These are phyloP conservation scores for Drosophila nr. perissopoda DNA, from an alignment of 2,888 invertebrate genomes.

Conservation along the genomic window DNA sequence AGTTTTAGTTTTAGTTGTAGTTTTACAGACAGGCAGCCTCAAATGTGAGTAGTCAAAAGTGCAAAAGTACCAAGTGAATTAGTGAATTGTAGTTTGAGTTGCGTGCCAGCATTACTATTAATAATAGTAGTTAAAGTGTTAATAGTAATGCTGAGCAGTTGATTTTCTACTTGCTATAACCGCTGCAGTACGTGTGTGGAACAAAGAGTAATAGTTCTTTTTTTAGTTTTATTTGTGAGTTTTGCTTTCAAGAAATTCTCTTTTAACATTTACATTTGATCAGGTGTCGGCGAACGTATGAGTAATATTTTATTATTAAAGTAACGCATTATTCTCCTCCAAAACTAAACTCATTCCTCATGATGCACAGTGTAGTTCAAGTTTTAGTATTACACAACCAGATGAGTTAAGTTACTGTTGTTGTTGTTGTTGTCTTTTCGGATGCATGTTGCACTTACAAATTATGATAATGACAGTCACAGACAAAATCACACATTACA, in stretches of 20 bases:
- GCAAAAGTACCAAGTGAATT: conserved; percentile 38
- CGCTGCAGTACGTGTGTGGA: conserved; percentile 57
- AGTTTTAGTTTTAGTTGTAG: conserved; percentile 10
- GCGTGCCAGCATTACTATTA: conserved; percentile 31
- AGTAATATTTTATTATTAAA: conserved; percentile 46
- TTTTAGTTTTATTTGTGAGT: conserved; percentile 13
- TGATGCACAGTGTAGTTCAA: conserved; percentile 23
- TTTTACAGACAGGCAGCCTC: conserved; percentile 47
- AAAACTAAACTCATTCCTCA: conserved; percentile 20
- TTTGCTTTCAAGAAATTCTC: conserved; percentile 9
- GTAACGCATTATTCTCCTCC: conserved; percentile 40
- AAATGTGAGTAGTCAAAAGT: conserved; percentile 45
- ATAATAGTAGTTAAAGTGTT: neutral
- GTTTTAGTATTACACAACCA: conserved; percentile 45
- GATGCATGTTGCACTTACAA: conserved; percentile 48
- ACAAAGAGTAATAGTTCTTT: conserved; percentile 47
- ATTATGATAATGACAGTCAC: conserved; percentile 36
- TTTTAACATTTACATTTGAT: conserved; percentile 38
- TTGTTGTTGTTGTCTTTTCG: conserved; percentile 36
- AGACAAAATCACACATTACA: conserved; percentile 44
- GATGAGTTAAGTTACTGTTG: conserved; percentile 43
- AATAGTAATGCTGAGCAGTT: conserved; percentile 19
- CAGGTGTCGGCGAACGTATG: conserved; percentile 35
- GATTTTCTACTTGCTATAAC: conserved; percentile 24
- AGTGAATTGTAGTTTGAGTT: conserved; percentile 45